These are phyloP conservation scores for Cerastoderma edule DNA, from an alignment of 2,888 invertebrate genomes.

Conservation along the genomic window DNA sequence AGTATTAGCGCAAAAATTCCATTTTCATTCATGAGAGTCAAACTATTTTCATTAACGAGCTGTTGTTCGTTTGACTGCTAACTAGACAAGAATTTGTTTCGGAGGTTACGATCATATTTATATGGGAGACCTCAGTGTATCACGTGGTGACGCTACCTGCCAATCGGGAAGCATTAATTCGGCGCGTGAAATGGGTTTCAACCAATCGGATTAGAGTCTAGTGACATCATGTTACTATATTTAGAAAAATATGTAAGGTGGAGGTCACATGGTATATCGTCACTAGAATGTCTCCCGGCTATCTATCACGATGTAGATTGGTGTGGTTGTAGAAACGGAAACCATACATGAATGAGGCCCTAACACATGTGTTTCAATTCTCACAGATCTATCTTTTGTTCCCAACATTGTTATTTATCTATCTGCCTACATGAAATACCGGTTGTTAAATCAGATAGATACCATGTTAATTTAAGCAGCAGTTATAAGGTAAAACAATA, in stretches of 20 bases:
- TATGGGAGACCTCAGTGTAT: constrained; percentile 36
- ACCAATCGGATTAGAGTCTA: constrained; percentile 39
- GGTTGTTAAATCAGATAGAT: too few relatives aligned
- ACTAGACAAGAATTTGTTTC: constrained; percentile 51
- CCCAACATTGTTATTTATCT: too few relatives aligned
- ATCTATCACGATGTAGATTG: too few relatives aligned
- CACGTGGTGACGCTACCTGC: constrained; percentile 47
- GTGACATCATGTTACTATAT: constrained; percentile 30
- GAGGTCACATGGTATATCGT: constrained; percentile 15
- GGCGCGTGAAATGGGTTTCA: not conserved
- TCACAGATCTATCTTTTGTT: too few relatives aligned
- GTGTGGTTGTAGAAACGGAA: too few relatives aligned
- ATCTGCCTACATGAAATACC: too few relatives aligned
- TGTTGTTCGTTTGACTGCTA: constrained; percentile 44
- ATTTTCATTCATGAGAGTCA: constrained; percentile 12
- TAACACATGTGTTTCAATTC: too few relatives aligned
- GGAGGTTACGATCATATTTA: constrained; percentile 29
- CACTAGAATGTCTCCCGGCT: too few relatives aligned
- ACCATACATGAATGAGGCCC: too few relatives aligned
- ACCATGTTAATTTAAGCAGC: too few relatives aligned
- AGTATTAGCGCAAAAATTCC: too few relatives aligned
- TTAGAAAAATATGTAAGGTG: constrained; percentile 3
- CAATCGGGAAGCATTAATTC: constrained; percentile 39
- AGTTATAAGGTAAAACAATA: too few relatives aligned
- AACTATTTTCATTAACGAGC: constrained; percentile 13